Conservation (phyloP, 37 sponge, comb jelly and placozoan genomes). For the Crambe crambe region DNA sequence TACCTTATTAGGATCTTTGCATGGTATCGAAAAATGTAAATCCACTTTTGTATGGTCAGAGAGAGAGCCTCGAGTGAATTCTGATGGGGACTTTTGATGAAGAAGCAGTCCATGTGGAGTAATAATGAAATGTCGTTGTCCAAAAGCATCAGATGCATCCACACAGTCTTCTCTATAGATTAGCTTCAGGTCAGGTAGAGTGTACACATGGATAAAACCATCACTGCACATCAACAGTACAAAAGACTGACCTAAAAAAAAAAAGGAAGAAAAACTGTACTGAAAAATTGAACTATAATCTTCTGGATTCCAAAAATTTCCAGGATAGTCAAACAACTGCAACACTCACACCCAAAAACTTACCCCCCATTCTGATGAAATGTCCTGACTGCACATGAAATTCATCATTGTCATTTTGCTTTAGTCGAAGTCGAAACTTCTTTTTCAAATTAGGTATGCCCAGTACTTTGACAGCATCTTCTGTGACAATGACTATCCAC, state of each 20-base stretch:
- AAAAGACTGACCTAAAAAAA: slow-evolving; percentile 31
- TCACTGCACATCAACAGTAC: slow-evolving; percentile 62
- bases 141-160: slow-evolving; percentile 79
- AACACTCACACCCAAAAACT: too few species aligned
- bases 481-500: slow-evolving; percentile 67
- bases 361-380: slow-evolving; percentile 61
- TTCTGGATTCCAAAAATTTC: too few species aligned
- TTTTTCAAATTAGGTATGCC: slow-evolving; percentile 58
- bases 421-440: slow-evolving; percentile 59
- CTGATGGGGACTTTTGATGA: slow-evolving; percentile 79
- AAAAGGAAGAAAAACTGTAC: neutral
- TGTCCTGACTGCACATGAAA: slow-evolving; percentile 72
- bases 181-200: slow-evolving; percentile 72
- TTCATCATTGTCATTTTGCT: slow-evolving; percentile 61
- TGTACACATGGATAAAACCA: slow-evolving; percentile 59
- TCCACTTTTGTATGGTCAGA: slow-evolving; percentile 62
- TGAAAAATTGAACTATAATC: too few species aligned
- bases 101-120: slow-evolving; percentile 49
- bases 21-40: slow-evolving; percentile 26
- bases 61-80: slow-evolving; percentile 68
- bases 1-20: slow-evolving; percentile 21
- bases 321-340: too few species aligned
- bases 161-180: slow-evolving; percentile 73
- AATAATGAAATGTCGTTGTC: slow-evolving; percentile 66
- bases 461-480: slow-evolving; percentile 57